phyloP scores from a whole-genome alignment of 1,140 invertebrate genomes.

The Harpegnathos saltator region DNA sequence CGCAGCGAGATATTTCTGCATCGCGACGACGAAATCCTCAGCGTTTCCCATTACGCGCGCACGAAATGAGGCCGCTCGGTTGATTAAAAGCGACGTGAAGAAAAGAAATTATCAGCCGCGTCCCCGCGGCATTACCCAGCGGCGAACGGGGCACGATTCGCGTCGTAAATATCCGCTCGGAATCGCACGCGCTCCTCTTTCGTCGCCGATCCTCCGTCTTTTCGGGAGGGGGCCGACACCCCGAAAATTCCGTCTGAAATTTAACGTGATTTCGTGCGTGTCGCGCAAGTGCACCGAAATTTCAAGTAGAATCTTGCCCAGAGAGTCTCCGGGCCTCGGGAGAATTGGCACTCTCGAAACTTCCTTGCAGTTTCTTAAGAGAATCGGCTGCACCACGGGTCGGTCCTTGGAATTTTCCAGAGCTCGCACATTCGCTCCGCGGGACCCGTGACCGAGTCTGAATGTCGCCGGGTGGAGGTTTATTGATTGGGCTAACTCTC shows the following conservation, averaged over 20 bases:
- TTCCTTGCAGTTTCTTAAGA: background rate
- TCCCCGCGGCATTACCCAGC: no score
- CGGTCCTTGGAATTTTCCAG: slow-evolving; percentile 42
- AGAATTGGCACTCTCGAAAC: background rate
- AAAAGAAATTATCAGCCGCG: no score
- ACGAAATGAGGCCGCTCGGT: background rate
- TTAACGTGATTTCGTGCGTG: no score
- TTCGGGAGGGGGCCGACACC: no score
- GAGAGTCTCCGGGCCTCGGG: no score
- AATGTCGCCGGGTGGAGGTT: slow-evolving; percentile 70
- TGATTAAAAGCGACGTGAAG: slow-evolving; percentile 12
- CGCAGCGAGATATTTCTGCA: slow-evolving; percentile 1
- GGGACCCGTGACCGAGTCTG: slow-evolving; percentile 70
- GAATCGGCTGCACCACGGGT: background rate
- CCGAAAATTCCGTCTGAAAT: no score
- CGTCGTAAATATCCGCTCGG: no score
- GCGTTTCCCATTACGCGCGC: background rate
- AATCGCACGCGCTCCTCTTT: no score
- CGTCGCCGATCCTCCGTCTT: no score
- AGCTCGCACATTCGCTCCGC: slow-evolving; percentile 22
- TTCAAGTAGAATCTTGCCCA: no score
- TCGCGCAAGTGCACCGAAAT: no score
- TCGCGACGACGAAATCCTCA: slow-evolving; percentile 2
- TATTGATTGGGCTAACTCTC: slow-evolving; percentile 73
- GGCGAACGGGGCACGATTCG: no score